phyloP scores from a whole-genome alignment of 2,888 invertebrate genomes.

The Lamproptera curius region DNA sequence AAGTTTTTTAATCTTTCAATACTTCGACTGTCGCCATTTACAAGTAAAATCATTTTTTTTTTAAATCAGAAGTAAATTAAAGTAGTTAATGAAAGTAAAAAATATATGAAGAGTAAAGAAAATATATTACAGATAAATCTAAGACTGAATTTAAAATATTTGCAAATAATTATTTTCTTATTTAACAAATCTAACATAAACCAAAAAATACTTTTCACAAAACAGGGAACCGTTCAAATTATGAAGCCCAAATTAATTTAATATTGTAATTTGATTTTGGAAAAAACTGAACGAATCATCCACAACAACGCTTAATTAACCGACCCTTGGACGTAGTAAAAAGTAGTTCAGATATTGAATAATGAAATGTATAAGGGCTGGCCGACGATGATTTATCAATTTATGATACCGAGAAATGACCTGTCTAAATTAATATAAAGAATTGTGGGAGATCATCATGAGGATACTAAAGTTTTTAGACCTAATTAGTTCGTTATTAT shows the following conservation, averaged over 20 bases:
- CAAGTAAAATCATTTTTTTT: too few species aligned
- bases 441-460: not conserved
- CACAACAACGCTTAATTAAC: not conserved
- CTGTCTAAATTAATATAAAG: not conserved
- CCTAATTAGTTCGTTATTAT: too few species aligned
- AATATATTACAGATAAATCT: too few species aligned
- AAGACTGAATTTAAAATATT: not conserved
- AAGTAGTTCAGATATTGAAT: constrained; percentile 1
- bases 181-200: too few species aligned
- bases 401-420: not conserved
- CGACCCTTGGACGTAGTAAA: not conserved
- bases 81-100: not conserved
- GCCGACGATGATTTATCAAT: constrained; percentile 1
- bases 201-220: too few species aligned
- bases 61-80: too few species aligned
- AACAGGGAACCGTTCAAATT: not conserved
- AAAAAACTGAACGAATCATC: not conserved
- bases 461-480: not conserved
- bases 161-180: not conserved
- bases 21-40: too few species aligned
- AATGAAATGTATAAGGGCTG: not conserved
- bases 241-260: not conserved
- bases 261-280: not conserved
- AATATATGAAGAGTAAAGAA: not conserved
- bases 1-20: too few species aligned